Conservation (phyloP, 2,888 invertebrate species). For the Rambutsinella grinnellia region DNA sequence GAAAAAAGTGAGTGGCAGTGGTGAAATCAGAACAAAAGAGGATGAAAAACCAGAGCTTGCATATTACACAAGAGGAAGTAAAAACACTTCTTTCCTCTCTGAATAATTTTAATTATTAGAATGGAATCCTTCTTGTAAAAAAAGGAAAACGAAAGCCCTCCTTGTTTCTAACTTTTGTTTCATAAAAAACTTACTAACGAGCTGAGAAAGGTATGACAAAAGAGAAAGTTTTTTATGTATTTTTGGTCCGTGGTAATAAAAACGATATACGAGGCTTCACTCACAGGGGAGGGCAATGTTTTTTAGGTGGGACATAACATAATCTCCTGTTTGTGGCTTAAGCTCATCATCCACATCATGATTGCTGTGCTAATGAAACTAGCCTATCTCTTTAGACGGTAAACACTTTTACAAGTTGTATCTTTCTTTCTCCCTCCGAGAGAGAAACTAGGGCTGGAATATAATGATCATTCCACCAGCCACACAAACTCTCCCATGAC, state of each 20-base stretch:
- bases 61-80: too few species aligned
- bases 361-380: too few species aligned
- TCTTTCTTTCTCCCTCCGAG: not conserved
- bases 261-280: too few species aligned
- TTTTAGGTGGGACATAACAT: too few species aligned
- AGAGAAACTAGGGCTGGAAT: slow-evolving; percentile 12
- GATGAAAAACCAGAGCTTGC: too few species aligned
- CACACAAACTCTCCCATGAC: slow-evolving; percentile 6
- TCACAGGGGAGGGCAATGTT: too few species aligned
- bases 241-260: too few species aligned
- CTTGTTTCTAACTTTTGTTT: not conserved
- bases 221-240: too few species aligned
- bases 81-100: not conserved
- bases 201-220: not conserved
- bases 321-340: too few species aligned
- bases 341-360: too few species aligned
- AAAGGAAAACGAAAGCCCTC: not conserved
- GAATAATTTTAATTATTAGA: slow-evolving; percentile 41
- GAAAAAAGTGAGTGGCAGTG: not conserved
- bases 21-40: slow-evolving; percentile 31
- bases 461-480: slow-evolving; percentile 9
- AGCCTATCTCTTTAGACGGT: too few species aligned
- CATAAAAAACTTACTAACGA: not conserved
- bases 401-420: slow-evolving; percentile 5
- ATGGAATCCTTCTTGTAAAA: slow-evolving; percentile 28